Percentiles rank a stretch among this genome's conserved stretches.
Conservation (phyloP, 2,113 vertebrate species). For the human (Homo sapiens) region DNA sequence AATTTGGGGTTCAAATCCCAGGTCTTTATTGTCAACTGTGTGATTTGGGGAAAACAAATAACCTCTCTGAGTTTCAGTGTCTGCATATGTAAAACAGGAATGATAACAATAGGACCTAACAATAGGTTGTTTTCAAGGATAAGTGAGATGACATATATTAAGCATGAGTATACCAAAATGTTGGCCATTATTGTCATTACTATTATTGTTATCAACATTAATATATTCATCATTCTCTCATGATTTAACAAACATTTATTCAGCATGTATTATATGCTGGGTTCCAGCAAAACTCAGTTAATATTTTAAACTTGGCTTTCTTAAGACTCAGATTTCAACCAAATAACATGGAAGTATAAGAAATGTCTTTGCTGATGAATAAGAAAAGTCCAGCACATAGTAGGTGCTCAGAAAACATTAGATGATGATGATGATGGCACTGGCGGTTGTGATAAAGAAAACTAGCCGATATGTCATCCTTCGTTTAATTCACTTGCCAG, state of each 20-base stretch:
- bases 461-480: neutral
- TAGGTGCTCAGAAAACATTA: neutral
- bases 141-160: neutral
- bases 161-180: neutral
- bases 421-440: neutral
- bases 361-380: neutral
- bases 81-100: neutral
- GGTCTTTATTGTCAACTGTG: neutral
- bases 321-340: slow-evolving; percentile 24
- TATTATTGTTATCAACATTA: neutral
- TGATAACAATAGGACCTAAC: neutral
- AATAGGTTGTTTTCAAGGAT: neutral
- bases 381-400: neutral
- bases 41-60: neutral
- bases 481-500: neutral
- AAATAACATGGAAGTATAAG: neutral
- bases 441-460: neutral
- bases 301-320: slow-evolving; percentile 18
- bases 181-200: neutral
- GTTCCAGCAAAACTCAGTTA: neutral
- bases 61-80: neutral
- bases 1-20: slow-evolving; percentile 5
- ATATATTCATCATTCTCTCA: neutral
- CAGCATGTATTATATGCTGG: neutral
- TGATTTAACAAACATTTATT: neutral